Percentiles rank a stretch among this genome's conserved stretches.
These are phyloP conservation scores for Tamias sibiricus DNA, from an alignment of 2,113 vertebrate genomes.

Conservation along the genomic window DNA sequence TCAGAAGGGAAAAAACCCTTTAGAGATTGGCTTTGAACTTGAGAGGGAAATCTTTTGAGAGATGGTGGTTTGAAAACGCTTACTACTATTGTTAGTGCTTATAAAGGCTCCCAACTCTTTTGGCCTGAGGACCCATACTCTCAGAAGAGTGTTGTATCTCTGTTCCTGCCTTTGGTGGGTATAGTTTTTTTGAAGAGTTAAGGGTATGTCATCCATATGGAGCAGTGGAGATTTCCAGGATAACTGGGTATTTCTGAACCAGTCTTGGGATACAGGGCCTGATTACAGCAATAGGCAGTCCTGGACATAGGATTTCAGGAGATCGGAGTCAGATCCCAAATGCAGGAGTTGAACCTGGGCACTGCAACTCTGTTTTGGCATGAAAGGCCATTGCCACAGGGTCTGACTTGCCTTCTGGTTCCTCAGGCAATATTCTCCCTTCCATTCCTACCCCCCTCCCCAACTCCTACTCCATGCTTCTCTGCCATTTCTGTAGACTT, in stretches of 20 bases:
- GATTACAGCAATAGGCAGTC: neutral
- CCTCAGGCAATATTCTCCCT: neutral
- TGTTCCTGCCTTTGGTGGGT: neutral
- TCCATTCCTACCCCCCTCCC: neutral
- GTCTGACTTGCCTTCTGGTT: neutral
- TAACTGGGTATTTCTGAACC: neutral
- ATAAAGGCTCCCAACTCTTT: neutral
- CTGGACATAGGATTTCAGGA: neutral
- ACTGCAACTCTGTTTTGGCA: neutral
- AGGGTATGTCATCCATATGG: neutral
- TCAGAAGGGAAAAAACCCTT: conserved; percentile 13
- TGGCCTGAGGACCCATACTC: neutral
- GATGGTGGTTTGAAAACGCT: neutral
- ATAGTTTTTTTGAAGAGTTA: neutral
- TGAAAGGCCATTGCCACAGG: neutral
- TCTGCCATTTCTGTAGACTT: neutral
- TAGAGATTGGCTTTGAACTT: conserved; percentile 45
- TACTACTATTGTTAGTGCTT: neutral
- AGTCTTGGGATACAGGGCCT: neutral
- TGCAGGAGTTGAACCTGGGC: neutral
- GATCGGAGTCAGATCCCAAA: neutral
- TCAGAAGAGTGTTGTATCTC: neutral
- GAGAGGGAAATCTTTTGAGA: conserved; percentile 31
- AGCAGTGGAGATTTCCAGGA: conserved; percentile 6
- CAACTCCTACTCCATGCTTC: neutral